Evolutionary conservation across 2,888 invertebrate genomes (phyloP).

Genomic region (Metacarcinus magister): DNA sequence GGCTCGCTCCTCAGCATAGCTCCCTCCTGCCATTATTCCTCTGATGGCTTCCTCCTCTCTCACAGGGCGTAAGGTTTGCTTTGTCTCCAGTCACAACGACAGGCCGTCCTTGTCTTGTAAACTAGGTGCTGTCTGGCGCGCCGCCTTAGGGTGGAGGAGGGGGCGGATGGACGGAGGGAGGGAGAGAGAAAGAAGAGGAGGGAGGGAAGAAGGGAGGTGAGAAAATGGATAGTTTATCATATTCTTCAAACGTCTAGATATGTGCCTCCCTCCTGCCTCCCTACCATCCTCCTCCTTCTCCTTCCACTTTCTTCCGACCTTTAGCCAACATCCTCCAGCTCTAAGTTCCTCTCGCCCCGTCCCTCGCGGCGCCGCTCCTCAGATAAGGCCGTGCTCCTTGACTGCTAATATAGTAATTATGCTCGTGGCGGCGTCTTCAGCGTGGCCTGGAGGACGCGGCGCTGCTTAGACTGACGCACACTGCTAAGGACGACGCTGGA

Average conservation of each 20-base stretch:
- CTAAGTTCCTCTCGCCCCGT: not conserved
- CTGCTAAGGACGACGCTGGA: not conserved
- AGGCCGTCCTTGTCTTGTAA: conserved; percentile 52
- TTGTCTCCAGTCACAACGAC: conserved; percentile 67
- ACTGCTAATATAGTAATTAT: conserved; percentile 45
- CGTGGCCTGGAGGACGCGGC: not conserved
- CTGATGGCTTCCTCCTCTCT: conserved; percentile 73
- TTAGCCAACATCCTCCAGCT: conserved; percentile 43
- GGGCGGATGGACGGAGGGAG: not conserved
- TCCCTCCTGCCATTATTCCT: conserved; percentile 76
- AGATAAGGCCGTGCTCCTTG: conserved; percentile 19
- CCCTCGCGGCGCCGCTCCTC: conserved; percentile 29
- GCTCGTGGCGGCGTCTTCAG: conserved; percentile 6
- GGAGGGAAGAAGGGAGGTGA: conserved; percentile 59
- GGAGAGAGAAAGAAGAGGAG: conserved; percentile 23
- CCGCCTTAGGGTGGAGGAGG: conserved; percentile 10
- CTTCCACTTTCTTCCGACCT: not conserved
- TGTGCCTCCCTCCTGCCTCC: conserved; percentile 33
- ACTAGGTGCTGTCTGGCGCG: conserved; percentile 1
- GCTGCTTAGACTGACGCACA: not conserved
- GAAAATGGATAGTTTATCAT: conserved; percentile 77
- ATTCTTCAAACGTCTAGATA: conserved; percentile 71
- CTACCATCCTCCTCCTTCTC: conserved; percentile 47
- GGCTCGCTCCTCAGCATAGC: conserved; percentile 73
- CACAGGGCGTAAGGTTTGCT: conserved; percentile 64